These are phyloP conservation scores for Periophthalmus magnuspinnatus DNA, from an alignment of 2,797 vertebrate genomes.

Conservation along the genomic window DNA sequence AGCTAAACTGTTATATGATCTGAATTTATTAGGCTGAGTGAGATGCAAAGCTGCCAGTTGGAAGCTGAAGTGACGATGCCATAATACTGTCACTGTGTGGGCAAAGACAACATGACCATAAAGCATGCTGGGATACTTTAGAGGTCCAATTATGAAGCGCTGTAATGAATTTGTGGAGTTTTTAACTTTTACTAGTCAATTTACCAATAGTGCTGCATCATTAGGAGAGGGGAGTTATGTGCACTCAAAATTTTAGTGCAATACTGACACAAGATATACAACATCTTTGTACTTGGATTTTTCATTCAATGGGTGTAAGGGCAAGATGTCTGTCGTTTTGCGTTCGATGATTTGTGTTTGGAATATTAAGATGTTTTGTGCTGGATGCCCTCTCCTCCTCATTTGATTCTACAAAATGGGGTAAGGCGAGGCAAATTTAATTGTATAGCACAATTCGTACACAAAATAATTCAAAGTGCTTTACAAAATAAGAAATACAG, in stretches of 20 bases:
- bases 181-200: constrained; percentile 13
- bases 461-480: no score
- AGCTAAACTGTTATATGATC: constrained; percentile 40
- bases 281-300: neutral
- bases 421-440: no score
- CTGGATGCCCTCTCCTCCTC: neutral
- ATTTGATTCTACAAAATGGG: neutral
- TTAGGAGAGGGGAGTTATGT: constrained; percentile 6
- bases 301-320: neutral
- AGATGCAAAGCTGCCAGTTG: constrained; percentile 28
- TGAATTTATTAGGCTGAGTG: constrained; percentile 37
- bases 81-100: constrained; percentile 25
- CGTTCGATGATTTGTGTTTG: neutral
- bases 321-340: neutral
- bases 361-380: neutral
- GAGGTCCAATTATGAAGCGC: constrained; percentile 2
- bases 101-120: constrained; percentile 19
- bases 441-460: no score
- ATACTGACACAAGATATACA: neutral
- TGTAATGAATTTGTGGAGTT: constrained; percentile 9
- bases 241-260: neutral
- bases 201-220: neutral
- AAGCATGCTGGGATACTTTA: neutral
- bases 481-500: no score
- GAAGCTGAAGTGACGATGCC: constrained; percentile 29